phyloP scores from a whole-genome alignment of 2,113 vertebrate species.

The Austrofundulus limnaeus region DNA sequence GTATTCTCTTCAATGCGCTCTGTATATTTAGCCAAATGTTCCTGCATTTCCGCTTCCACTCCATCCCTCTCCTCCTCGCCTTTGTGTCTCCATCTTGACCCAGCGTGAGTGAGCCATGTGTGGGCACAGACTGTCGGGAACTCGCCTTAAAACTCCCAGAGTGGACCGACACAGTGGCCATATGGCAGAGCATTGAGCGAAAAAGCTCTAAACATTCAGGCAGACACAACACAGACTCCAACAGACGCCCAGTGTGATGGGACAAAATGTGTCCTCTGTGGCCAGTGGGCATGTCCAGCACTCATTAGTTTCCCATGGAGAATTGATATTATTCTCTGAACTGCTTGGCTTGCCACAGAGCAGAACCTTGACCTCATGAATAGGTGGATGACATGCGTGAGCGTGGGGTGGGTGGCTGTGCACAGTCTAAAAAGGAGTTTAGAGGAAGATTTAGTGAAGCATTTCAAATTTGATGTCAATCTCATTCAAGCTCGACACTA shows the following conservation, averaged over 20 bases:
- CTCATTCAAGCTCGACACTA: conserved; percentile 11
- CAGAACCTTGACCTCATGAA: conserved; percentile 52
- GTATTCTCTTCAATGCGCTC: not conserved
- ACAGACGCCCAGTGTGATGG: conserved; percentile 60
- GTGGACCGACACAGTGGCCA: conserved; percentile 47
- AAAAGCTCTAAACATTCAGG: conserved; percentile 44
- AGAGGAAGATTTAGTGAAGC: conserved; percentile 41
- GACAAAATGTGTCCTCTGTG: conserved; percentile 54
- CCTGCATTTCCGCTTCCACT: conserved; percentile 5
- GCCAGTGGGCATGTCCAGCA: conserved; percentile 56
- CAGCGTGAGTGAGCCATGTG: conserved; percentile 35
- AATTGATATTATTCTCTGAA: conserved; percentile 70
- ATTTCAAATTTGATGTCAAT: conserved; percentile 29
- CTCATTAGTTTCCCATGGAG: conserved; percentile 73
- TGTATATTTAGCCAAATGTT: not conserved
- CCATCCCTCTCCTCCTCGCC: not conserved
- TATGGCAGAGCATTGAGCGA: conserved; percentile 57
- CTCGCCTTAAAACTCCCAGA: conserved; percentile 36
- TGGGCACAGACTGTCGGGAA: conserved; percentile 46
- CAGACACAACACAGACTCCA: conserved; percentile 39
- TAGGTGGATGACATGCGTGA: conserved; percentile 48
- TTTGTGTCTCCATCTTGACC: conserved; percentile 33
- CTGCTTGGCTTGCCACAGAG: conserved; percentile 40
- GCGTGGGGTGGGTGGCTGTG: conserved; percentile 6
- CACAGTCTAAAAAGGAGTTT: conserved; percentile 19